phyloP scores from a whole-genome alignment of 2,113 vertebrate genomes.

The Ptilonorhynchus violaceus region DNA sequence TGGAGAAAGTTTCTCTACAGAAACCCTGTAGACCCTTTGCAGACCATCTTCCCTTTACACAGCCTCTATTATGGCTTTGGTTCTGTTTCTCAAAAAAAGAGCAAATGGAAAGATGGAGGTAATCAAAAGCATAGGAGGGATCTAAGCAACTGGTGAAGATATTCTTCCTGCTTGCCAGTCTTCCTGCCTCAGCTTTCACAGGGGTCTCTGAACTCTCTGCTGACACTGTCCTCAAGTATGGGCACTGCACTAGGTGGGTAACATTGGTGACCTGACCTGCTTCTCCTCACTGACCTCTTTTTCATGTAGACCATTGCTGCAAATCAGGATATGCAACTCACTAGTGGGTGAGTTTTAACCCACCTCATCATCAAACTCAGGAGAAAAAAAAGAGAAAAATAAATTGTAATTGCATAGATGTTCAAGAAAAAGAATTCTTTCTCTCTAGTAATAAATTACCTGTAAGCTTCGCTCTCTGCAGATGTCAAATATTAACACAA shows the following conservation, averaged over 20 bases:
- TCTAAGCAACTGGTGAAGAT: background rate
- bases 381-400: background rate
- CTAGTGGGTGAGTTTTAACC: background rate
- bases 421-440: background rate
- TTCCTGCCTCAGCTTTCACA: background rate
- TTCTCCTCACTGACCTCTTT: background rate
- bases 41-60: background rate
- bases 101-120: background rate
- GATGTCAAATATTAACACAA: constrained; percentile 25
- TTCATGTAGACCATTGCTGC: background rate
- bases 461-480: background rate
- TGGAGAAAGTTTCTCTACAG: background rate
- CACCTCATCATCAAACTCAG: background rate
- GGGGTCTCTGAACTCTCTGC: background rate
- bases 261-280: background rate
- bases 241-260: background rate
- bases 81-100: background rate
- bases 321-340: background rate
- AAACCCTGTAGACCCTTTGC: background rate
- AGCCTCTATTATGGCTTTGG: background rate
- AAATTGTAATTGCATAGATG: background rate
- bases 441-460: background rate
- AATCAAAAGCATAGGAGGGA: background rate
- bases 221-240: background rate
- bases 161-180: background rate